Evolutionary conservation across 1,140 invertebrate genomes (phyloP).

Genomic region (Drosophila lini): DNA sequence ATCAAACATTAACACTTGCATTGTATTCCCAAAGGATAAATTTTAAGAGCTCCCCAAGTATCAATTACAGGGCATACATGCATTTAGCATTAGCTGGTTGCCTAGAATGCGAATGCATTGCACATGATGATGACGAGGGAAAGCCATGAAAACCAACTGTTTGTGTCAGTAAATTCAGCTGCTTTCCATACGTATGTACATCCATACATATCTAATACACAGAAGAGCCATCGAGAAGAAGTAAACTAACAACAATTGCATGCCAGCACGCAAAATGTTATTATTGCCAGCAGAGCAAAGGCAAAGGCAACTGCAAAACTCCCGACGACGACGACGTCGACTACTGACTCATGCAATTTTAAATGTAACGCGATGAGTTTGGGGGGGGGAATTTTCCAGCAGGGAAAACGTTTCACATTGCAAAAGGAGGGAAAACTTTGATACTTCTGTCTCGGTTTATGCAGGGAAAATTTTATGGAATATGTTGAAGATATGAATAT

Average conservation of each 20-base stretch:
- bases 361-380: constrained; percentile 34
- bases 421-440: constrained; percentile 19
- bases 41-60: constrained; percentile 16
- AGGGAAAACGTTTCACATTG: constrained; percentile 9
- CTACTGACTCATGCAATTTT: constrained; percentile 53
- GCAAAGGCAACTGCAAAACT: constrained; percentile 31
- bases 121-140: constrained; percentile 4
- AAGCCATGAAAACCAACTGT: constrained; percentile 51
- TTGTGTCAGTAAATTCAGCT: constrained; percentile 60
- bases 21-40: neutral
- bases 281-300: constrained; percentile 38
- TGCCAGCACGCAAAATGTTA: constrained; percentile 76
- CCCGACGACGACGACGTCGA: constrained; percentile 7
- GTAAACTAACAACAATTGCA: constrained; percentile 69
- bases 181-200: constrained; percentile 43
- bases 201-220: constrained; percentile 68
- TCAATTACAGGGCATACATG: constrained; percentile 34
- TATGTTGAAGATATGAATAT: neutral
- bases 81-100: constrained; percentile 18
- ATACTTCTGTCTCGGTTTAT: constrained; percentile 7
- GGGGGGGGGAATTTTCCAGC: constrained; percentile 5
- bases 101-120: constrained; percentile 1
- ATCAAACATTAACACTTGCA: neutral
- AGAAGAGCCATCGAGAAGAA: constrained; percentile 36
- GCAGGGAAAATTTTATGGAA: constrained; percentile 4